Evolutionary conservation across 2,888 invertebrate species (phyloP).

Genomic region (Eucriotettix oculatus): DNA sequence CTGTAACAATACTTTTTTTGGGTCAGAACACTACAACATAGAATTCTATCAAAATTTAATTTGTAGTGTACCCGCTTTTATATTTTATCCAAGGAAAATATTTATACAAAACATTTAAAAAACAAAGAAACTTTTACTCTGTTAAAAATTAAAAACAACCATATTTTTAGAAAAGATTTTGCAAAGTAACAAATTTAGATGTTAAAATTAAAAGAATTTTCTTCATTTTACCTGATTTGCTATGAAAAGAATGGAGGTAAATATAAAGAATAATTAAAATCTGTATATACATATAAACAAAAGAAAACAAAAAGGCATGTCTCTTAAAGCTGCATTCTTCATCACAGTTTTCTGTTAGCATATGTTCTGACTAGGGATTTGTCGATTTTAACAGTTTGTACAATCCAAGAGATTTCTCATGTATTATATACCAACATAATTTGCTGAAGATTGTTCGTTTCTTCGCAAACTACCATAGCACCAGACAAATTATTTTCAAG

Average conservation of each 20-base stretch:
- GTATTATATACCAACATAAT: too few relatives aligned
- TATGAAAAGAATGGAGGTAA: not conserved
- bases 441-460: too few relatives aligned
- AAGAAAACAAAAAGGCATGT: not conserved
- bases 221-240: not conserved
- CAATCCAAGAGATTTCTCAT: too few relatives aligned
- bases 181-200: not conserved
- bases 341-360: slow-evolving; percentile 3
- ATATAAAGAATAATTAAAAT: not conserved
- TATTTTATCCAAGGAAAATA: not conserved
- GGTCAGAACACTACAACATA: not conserved
- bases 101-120: not conserved
- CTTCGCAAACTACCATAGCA: too few relatives aligned
- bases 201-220: not conserved
- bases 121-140: not conserved
- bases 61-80: not conserved
- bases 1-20: not conserved
- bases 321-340: slow-evolving; percentile 8
- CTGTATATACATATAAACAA: not conserved
- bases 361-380: not conserved
- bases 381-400: not conserved
- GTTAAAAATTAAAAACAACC: not conserved
- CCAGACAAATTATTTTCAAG: too few relatives aligned
- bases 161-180: not conserved
- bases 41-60: not conserved